Percentiles rank a stretch among this genome's conserved stretches.
These are phyloP conservation scores for Ptychoptera albimana DNA, from an alignment of 2,888 invertebrate species.

Conservation along the genomic window DNA sequence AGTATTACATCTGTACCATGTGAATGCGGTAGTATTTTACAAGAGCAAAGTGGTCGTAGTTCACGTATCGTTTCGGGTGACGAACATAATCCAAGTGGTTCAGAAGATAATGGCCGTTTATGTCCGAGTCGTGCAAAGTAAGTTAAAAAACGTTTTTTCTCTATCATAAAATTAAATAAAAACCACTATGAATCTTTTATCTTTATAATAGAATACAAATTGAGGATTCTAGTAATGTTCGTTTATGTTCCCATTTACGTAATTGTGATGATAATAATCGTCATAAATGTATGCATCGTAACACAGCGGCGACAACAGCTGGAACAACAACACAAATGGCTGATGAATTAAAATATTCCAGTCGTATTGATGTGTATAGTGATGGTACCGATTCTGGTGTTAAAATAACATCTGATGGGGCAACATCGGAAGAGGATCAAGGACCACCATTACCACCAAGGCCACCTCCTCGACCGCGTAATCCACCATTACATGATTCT, in stretches of 20 bases:
- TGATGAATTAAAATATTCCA: slow-evolving; percentile 16
- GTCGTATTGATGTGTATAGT: slow-evolving; percentile 21
- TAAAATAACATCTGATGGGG: slow-evolving; percentile 16
- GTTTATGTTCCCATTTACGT: not conserved
- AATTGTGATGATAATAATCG: not conserved
- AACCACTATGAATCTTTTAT: not conserved
- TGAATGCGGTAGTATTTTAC: slow-evolving; percentile 9
- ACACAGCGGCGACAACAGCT: slow-evolving; percentile 5
- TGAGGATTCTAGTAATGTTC: not conserved
- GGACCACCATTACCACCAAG: slow-evolving; percentile 29
- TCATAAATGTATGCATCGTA: not conserved
- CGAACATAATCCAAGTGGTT: slow-evolving; percentile 16
- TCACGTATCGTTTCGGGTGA: slow-evolving; percentile 13
- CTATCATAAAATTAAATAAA: not conserved
- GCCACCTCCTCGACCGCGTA: slow-evolving; percentile 21
- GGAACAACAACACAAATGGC: slow-evolving; percentile 11
- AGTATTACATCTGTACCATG: slow-evolving; percentile 11
- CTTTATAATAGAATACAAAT: not conserved
- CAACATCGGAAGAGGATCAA: slow-evolving; percentile 21
- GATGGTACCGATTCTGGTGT: slow-evolving; percentile 20
- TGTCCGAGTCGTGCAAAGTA: slow-evolving; percentile 6
- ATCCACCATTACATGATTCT: slow-evolving; percentile 12
- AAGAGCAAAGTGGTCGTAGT: slow-evolving; percentile 12
- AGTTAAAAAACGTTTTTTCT: not conserved
- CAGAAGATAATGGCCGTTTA: slow-evolving; percentile 15